Base-by-base conservation (phyloP, 2,888 invertebrate species). In the Melinaea menophilus region DNA sequence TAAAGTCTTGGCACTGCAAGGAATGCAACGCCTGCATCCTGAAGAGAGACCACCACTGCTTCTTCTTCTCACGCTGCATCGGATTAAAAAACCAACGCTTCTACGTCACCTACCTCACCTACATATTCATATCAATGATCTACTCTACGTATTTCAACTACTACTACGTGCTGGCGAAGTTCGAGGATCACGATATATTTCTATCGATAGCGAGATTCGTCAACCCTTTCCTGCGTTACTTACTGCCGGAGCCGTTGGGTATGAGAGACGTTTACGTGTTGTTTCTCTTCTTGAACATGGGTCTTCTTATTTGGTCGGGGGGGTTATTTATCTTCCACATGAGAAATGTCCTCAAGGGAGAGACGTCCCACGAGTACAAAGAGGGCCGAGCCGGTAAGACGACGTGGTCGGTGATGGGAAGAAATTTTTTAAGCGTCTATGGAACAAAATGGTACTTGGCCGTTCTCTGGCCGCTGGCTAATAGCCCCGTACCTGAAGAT, bases 1-100 rank as follows among this genome's bases (percentile, higher is more conserved):
- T 94, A 1, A 91, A 96, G 48, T 94, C 96, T 2, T 97, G 96
- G 93, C 98, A 98, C 78, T 99, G 98, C 76, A 90, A 89, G 46
- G 91, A 87, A 0, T 99, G 98, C 82, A 91, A 95, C 58, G 88
- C 91, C 0, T 99, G 98, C 78, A 94, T 98, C 59, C 76, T 95
- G 3, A 94, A 94, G 74, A 90, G 97, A 66, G 97, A 97, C 76
- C 96, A 96, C 81, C 95, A 96, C 77, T 96, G 98, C 78, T 92
- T 94, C 66, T 97, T 97, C 81, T 94, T 95, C 0, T 94, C 95
- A 1, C 94, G 94, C 72, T 98, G 98, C 81, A 91, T 98, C 61
- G 98, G 97, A 9, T 93, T 95, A 73, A 82, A 92, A 71, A 98
- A 98, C 81, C 94, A 95, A 71, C 91, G 97, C 69, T 97, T 94